Evolutionary conservation across 2,113 vertebrate species (phyloP), one percentile per base, ranked within the genome.

Genomic region (Oreochromis niloticus): DNA sequence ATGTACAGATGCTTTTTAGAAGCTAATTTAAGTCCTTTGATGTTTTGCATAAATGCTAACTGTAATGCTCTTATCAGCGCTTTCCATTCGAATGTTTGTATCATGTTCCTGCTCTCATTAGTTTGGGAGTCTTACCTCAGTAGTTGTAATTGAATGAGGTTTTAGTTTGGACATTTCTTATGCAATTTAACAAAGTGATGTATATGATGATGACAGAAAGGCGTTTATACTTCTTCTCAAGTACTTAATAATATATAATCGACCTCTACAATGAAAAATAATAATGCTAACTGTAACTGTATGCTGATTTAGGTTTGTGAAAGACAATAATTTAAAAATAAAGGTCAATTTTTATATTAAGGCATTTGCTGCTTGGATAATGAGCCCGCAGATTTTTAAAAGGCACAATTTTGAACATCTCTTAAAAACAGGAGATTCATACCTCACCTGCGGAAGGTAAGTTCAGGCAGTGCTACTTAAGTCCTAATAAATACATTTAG

Each of bases 301-400:
- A 96, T 96, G 95, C 94, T 95, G 93, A 95, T 96, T 96, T 96
- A 96, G 93, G 91, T 94, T 96, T 96, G 94, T 95, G 92, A 93
- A 92, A 91, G 91, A 93, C 82, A 95, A 91, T 95, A 95, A 96
- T 96, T 96, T 92, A 95, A 96, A 68, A 97, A 96, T 95, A 92
- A 93, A 95, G 91, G 90, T 85, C 75, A 61, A 88, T 92, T 94
- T 93, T 93, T 92, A 88, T 94, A 93, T 91, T 81, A 88, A 90
- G 39, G 36, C 36, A 80, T 73, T 89, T 88, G 63, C 63, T 81
- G 43, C 85, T 85, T 93, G 81, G 82, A 90, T 84, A 63, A 89
- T 84, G 61, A 43, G 16, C 48, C 30, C 56, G 54, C 83, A 71
- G 68, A 86, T 22, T 32, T 30, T 36, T 81, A 54, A 22, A 34